Evolutionary conservation across 2,888 invertebrate species (phyloP).

Genomic region (Rotaria magnacalcarata): DNA sequence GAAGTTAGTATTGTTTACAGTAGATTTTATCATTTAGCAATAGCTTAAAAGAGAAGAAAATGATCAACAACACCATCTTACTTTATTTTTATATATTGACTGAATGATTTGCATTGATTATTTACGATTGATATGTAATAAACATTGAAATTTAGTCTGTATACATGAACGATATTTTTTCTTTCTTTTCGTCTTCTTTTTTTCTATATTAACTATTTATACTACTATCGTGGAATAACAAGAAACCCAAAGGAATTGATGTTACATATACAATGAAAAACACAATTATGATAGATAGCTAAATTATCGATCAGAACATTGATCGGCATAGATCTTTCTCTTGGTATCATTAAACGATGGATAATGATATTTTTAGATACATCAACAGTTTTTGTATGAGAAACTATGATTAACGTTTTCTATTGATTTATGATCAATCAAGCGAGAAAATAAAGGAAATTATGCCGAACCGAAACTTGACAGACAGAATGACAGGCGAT

Average conservation of each 20-base stretch:
- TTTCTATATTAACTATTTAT: neutral
- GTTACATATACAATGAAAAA: neutral
- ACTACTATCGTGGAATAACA: neutral
- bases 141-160: neutral
- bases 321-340: neutral
- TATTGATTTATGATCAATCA: neutral
- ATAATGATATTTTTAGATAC: neutral
- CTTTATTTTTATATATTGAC: neutral
- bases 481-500: too few species aligned
- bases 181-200: neutral
- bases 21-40: neutral
- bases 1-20: neutral
- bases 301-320: neutral
- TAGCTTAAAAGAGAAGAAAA: neutral
- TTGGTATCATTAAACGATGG: neutral
- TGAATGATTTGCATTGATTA: conserved; percentile 6
- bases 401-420: neutral
- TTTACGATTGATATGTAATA: neutral
- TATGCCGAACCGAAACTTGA: too few species aligned
- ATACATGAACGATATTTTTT: neutral
- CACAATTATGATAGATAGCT: neutral
- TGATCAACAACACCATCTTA: neutral
- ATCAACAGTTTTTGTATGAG: too few species aligned
- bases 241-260: neutral
- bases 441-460: neutral